These are phyloP conservation scores for Uria aalge DNA, from an alignment of 2,113 vertebrate species.

Conservation along the genomic window DNA sequence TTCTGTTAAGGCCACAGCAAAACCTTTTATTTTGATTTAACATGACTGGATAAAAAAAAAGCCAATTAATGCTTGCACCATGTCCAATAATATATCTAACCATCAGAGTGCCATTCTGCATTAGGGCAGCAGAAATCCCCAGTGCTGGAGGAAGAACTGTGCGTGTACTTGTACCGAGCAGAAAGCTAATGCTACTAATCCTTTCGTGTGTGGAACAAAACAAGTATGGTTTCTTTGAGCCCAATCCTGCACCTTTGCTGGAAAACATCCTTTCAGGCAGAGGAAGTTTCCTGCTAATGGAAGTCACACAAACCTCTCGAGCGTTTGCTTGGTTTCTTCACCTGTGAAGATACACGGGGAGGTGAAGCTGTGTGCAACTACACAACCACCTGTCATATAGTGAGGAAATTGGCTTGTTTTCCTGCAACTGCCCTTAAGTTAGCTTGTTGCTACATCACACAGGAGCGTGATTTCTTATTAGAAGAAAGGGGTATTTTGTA, in stretches of 20 bases:
- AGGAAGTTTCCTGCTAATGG: neutral
- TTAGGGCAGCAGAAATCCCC: neutral
- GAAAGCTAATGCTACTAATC: neutral
- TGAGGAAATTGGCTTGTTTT: neutral
- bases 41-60: neutral
- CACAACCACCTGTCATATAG: neutral
- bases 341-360: neutral
- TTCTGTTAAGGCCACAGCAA: neutral
- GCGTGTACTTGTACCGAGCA: accelerated
- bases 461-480: neutral
- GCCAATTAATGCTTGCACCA: neutral
- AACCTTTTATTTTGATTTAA: neutral
- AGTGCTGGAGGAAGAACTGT: neutral
- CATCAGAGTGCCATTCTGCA: neutral
- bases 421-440: neutral
- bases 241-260: neutral
- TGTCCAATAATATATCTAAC: neutral
- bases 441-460: neutral
- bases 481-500: neutral
- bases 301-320: neutral
- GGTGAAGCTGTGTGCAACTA: neutral
- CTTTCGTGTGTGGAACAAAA: neutral
- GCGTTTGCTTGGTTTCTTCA: neutral
- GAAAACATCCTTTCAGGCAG: neutral
- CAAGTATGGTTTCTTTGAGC: neutral